Base-by-base conservation (phyloP, 1,140 invertebrate genomes). In the Drosophila triauraria region DNA sequence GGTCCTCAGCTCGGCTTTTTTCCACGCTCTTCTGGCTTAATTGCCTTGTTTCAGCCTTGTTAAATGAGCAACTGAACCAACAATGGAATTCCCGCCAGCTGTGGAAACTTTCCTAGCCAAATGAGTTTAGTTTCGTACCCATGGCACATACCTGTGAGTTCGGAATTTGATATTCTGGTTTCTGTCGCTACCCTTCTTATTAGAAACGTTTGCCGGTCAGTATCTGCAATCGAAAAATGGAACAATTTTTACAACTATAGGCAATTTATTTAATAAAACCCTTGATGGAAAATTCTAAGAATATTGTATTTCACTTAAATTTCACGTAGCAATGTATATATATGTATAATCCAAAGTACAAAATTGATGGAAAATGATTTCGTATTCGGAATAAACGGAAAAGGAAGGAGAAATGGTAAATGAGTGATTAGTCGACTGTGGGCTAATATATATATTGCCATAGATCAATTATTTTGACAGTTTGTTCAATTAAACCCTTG, bases 11-110 rank as follows among this genome's bases (percentile, higher is more conserved):
- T 8, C 30, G 1, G 6, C 30, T 17, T 23, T 23, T 42, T 27
- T 4, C 27, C 30, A 25, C 6, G 2, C 30, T 48, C 35, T 23
- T 8, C 30, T n/a, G 12, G 17, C 60, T 67, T 67, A 51, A 70
- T 54, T 53, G 47, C 51, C 48, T 71, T 59, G 48, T 62, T 53
- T 64, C 23, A 15, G 38, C 44, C 59, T 30, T 64, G 70, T 76
- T 75, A 75, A 65, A 58, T 75, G 70, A 57, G 59, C 75, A 32
- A 48, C 23, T 17, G 15, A 32, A n/a, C 48, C 12, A 17, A 48
- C 50, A 44, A 30, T 67, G 75, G 56, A 67, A 60, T 59, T 38
- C 58, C 7, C 32, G 32, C 32, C 32, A 32, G 17, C 43, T 27
- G 20, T 38, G 9, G 12, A 13, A 63, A 38, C 40, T 56, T 62